These are phyloP conservation scores for Acridotheres tristis DNA, from an alignment of 2,797 vertebrate species.

Conservation along the genomic window DNA sequence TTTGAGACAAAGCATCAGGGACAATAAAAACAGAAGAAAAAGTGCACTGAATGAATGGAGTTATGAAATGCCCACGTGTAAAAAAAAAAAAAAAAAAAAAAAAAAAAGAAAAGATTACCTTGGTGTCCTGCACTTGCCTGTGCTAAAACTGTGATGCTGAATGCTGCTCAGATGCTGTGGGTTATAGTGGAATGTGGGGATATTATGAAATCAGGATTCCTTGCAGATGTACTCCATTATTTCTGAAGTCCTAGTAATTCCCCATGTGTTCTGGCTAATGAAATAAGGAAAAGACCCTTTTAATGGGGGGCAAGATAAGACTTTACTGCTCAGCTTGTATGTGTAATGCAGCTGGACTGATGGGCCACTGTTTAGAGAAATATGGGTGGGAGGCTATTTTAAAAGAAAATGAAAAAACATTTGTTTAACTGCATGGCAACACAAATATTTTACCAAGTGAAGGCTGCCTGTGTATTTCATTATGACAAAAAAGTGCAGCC, in stretches of 20 bases:
- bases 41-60: background rate
- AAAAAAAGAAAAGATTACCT: slow-evolving; percentile 41
- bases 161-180: background rate
- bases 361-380: slow-evolving; percentile 75
- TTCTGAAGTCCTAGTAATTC: slow-evolving; percentile 47
- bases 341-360: slow-evolving; percentile 82
- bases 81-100: slow-evolving; percentile 46
- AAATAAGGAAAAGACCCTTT: slow-evolving; percentile 75
- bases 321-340: slow-evolving; percentile 74
- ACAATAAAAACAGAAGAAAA: slow-evolving; percentile 16
- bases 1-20: slow-evolving; percentile 11
- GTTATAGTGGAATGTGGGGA: slow-evolving; percentile 31
- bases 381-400: slow-evolving; percentile 74
- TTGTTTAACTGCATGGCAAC: slow-evolving; percentile 83
- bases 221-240: slow-evolving; percentile 38
- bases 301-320: slow-evolving; percentile 71
- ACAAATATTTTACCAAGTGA: slow-evolving; percentile 88
- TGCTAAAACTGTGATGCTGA: slow-evolving; percentile 26
- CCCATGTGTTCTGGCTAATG: background rate
- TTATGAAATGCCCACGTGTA: slow-evolving; percentile 33
- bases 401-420: slow-evolving; percentile 81
- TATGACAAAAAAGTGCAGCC: slow-evolving; percentile 80
- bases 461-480: slow-evolving; percentile 77
- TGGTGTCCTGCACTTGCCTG: slow-evolving; percentile 25
- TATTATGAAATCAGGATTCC: slow-evolving; percentile 29